A percentile compares a stretch with the other conserved stretches of the same genome.
Conservation (phyloP, 2,888 invertebrate species). For the Elegia similella region DNA sequence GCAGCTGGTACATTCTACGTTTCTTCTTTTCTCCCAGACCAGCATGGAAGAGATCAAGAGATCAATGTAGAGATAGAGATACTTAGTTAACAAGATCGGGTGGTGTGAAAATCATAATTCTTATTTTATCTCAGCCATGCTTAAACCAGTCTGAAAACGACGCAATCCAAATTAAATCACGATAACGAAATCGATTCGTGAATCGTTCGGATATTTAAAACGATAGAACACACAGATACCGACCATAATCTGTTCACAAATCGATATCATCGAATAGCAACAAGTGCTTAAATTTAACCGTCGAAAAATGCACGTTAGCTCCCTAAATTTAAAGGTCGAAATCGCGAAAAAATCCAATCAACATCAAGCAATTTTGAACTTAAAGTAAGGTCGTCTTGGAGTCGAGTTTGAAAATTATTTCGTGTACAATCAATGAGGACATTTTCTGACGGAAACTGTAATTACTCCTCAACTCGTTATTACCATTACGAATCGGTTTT, state of each 20-base stretch:
- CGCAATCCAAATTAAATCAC: not conserved
- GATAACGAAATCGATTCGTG: conserved; percentile 4
- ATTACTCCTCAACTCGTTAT: conserved; percentile 32
- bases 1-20: too few relatives aligned
- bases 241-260: conserved; percentile 20
- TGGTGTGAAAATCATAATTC: not conserved
- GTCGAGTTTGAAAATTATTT: not conserved
- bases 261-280: conserved; percentile 26
- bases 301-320: conserved; percentile 20
- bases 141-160: not conserved
- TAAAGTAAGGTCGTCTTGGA: conserved; percentile 5
- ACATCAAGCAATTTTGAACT: not conserved
- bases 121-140: not conserved
- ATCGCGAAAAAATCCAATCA: conserved; percentile 2
- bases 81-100: too few relatives aligned
- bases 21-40: too few relatives aligned
- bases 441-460: conserved; percentile 29
- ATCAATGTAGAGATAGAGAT: too few relatives aligned
- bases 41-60: too few relatives aligned
- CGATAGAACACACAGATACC: conserved; percentile 20
- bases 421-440: conserved; percentile 21
- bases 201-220: conserved; percentile 21
- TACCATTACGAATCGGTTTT: conserved; percentile 28
- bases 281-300: conserved; percentile 25
- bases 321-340: conserved; percentile 9